A percentile compares a stretch with the other conserved stretches of the same genome.
These are phyloP conservation scores for Cheilosia variabilis DNA, from an alignment of 2,888 invertebrate species.

Conservation along the genomic window DNA sequence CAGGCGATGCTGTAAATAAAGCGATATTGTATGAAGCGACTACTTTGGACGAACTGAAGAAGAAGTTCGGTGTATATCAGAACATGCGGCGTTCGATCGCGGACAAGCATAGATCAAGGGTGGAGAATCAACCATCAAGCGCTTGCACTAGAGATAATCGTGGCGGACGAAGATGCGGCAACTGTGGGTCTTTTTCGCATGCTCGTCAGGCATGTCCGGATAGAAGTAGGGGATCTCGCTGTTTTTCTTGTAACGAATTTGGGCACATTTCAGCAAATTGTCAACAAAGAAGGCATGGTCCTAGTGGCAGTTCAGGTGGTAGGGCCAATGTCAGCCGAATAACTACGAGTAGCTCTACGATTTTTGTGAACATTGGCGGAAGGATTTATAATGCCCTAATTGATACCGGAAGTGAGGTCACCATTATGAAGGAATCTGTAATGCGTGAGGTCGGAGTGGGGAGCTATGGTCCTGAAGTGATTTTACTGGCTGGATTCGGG, in stretches of 20 bases:
- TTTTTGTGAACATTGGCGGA: too few species aligned
- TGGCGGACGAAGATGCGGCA: conserved; percentile 5
- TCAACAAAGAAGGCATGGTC: conserved; percentile 2
- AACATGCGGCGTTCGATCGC: conserved; percentile 1
- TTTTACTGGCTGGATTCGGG: neutral
- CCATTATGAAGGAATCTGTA: too few species aligned
- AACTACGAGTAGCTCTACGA: too few species aligned
- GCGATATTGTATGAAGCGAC: neutral
- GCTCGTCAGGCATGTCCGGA: conserved; percentile 9
- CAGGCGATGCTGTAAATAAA: too few species aligned
- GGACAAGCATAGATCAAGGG: conserved; percentile 5
- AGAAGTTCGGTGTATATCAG: neutral
- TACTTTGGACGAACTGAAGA: conserved; percentile 12
- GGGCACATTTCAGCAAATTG: neutral
- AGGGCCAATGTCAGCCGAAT: too few species aligned
- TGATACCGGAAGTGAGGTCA: too few species aligned
- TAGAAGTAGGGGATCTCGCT: conserved; percentile 17
- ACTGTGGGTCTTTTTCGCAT: conserved; percentile 15
- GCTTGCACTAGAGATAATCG: neutral
- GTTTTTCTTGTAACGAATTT: neutral
- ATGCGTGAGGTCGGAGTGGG: neutral
- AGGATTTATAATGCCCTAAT: too few species aligned
- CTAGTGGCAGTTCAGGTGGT: neutral
- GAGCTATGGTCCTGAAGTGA: neutral
- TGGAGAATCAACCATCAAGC: neutral